A percentile compares a stretch with the other conserved stretches of the same genome.
Conservation (phyloP, 2,888 invertebrate genomes). For the Teleiodes luculella region DNA sequence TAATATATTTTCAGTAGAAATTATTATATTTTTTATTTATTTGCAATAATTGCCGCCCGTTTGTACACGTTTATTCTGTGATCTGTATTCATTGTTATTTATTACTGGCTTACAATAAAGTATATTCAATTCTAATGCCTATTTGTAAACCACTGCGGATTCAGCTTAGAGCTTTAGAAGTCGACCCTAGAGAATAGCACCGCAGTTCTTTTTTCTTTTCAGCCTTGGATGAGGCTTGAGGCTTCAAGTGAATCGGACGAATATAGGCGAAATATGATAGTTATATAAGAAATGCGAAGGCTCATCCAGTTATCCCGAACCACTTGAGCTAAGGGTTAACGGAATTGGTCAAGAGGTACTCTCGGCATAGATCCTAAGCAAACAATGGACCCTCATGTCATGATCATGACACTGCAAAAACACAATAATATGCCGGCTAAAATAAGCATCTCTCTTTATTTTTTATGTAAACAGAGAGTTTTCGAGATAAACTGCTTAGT, state of each 20-base stretch:
- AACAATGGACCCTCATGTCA: neutral
- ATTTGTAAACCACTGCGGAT: no score
- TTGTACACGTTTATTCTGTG: no score
- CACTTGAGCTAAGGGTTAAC: neutral
- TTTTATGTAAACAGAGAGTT: neutral
- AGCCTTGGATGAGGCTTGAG: neutral
- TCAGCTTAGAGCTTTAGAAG: no score
- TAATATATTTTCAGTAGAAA: no score
- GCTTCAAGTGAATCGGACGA: neutral
- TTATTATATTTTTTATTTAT: no score
- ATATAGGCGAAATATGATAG: neutral
- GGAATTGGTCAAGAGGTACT: neutral
- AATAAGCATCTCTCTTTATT: neutral
- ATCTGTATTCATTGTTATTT: no score
- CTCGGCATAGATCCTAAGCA: neutral
- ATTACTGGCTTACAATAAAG: no score
- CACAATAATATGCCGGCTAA: neutral
- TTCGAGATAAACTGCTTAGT: no score
- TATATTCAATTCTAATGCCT: no score
- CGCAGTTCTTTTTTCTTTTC: no score
- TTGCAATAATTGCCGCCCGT: no score
- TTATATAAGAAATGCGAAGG: neutral
- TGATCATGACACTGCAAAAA: conserved; percentile 4
- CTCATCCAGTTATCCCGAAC: neutral
- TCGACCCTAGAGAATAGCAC: no score